Evolutionary conservation across 1,140 invertebrate genomes (phyloP).

Genomic region (Cydia pomonella): DNA sequence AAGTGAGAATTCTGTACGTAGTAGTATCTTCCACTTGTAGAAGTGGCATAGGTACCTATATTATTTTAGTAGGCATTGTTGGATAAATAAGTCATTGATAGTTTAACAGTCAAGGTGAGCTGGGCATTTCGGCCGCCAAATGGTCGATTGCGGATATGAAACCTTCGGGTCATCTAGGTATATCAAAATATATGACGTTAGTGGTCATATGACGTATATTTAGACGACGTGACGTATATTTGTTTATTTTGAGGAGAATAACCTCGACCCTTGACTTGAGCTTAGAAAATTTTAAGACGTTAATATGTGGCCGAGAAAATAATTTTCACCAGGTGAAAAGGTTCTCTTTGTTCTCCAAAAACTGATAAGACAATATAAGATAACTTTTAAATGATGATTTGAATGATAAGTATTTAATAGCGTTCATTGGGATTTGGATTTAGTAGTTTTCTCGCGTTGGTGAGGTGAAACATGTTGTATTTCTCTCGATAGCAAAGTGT

Average conservation of each 20-base stretch:
- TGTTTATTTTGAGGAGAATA: not conserved
- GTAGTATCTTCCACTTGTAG: too few relatives aligned
- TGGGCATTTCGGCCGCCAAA: not conserved
- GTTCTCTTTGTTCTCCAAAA: too few relatives aligned
- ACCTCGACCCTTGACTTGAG: not conserved
- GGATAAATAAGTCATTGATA: not conserved
- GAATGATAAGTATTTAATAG: too few relatives aligned
- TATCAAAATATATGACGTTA: not conserved
- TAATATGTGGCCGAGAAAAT: too few relatives aligned
- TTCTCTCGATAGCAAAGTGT: too few relatives aligned
- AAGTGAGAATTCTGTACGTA: too few relatives aligned
- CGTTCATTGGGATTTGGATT: too few relatives aligned
- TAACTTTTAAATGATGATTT: too few relatives aligned
- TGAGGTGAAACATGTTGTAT: too few relatives aligned
- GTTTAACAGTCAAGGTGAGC: conserved; percentile 8
- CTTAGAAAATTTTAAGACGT: not conserved
- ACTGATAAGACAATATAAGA: too few relatives aligned
- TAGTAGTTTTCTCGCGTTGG: too few relatives aligned
- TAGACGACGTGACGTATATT: not conserved
- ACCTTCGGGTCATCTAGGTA: not conserved
- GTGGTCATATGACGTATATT: not conserved
- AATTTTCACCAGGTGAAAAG: too few relatives aligned
- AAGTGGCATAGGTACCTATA: not conserved
- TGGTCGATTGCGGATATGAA: conserved; percentile 20
- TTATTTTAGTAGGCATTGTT: not conserved